Percentiles rank a stretch among this genome's conserved stretches.
Evolutionary conservation across 2,797 vertebrate genomes (phyloP).

Genomic region (Novumbra hubbsi): DNA sequence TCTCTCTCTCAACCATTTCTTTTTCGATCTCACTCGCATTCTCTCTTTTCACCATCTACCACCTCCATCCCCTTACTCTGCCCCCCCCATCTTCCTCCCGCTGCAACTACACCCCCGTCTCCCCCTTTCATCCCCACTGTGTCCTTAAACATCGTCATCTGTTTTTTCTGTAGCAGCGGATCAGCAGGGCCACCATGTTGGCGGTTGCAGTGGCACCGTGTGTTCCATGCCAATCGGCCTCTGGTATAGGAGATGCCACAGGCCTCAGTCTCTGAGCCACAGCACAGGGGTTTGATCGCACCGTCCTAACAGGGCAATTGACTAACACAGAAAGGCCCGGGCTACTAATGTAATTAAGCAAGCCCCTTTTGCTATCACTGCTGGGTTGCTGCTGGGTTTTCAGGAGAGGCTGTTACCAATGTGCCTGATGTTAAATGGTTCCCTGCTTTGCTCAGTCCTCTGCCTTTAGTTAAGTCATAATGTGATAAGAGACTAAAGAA

Average conservation of each 20-base stretch:
- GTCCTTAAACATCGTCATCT: conserved; percentile 54
- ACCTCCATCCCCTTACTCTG: no score
- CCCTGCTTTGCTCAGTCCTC: conserved; percentile 1
- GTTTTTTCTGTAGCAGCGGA: conserved; percentile 40
- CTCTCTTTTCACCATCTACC: not conserved
- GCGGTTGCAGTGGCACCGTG: conserved; percentile 42
- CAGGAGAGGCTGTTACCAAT: not conserved
- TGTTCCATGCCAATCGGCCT: conserved; percentile 54
- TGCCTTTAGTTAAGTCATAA: conserved; percentile 24
- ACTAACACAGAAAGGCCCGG: conserved; percentile 30
- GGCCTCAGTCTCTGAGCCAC: conserved; percentile 37
- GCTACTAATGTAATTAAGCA: conserved; percentile 13
- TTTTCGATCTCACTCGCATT: not conserved
- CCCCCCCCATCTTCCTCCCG: not conserved
- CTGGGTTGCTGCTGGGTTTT: not conserved
- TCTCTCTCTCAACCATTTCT: not conserved
- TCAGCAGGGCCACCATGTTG: conserved; percentile 29
- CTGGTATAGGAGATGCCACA: conserved; percentile 17
- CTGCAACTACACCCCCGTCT: not conserved
- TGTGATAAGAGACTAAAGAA: not conserved
- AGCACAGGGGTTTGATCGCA: conserved; percentile 25
- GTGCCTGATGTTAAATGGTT: not conserved
- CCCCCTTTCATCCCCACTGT: conserved; percentile 23
- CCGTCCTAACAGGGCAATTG: not conserved
- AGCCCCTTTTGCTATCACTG: not conserved